Percentiles rank a stretch among this genome's conserved stretches.
These are phyloP conservation scores for Halcyon smyrnensis DNA, from an alignment of 2,797 vertebrate species.

Conservation along the genomic window DNA sequence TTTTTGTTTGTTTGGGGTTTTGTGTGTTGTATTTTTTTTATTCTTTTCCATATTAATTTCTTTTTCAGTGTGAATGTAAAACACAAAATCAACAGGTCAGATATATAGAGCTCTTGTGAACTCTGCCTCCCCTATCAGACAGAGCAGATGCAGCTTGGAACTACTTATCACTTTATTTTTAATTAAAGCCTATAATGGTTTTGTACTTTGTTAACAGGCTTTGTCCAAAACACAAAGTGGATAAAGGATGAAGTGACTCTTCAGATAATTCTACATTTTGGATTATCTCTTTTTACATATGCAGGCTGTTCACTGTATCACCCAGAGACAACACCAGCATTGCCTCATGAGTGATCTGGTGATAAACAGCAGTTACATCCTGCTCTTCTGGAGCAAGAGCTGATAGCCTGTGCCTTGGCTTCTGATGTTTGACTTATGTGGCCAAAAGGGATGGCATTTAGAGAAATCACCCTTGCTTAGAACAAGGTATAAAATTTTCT, in stretches of 20 bases:
- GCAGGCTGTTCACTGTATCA: not conserved
- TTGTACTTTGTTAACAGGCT: constrained; percentile 7
- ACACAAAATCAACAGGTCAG: constrained; percentile 36
- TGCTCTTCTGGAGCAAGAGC: not conserved
- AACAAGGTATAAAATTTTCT: not conserved
- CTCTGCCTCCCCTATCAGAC: constrained; percentile 18
- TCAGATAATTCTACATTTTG: not conserved
- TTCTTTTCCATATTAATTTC: constrained; percentile 11
- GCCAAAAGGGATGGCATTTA: not conserved
- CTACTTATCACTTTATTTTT: constrained; percentile 7
- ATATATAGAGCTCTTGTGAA: not conserved
- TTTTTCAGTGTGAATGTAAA: not conserved
- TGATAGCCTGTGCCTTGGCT: not conserved
- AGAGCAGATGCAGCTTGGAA: constrained; percentile 23
- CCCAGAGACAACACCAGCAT: not conserved
- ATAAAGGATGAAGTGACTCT: constrained; percentile 12
- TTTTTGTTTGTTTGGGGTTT: not conserved
- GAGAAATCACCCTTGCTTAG: not conserved
- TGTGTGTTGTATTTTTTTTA: not conserved
- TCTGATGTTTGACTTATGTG: not conserved
- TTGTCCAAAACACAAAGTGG: constrained; percentile 9
- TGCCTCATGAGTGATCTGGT: not conserved
- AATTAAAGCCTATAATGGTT: constrained; percentile 30
- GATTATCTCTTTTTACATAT: not conserved
- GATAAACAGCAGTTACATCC: not conserved